A percentile compares a stretch with the other conserved stretches of the same genome.
Evolutionary conservation across 2,113 vertebrate genomes (phyloP).

Genomic region (Limnothrissa miodon): DNA sequence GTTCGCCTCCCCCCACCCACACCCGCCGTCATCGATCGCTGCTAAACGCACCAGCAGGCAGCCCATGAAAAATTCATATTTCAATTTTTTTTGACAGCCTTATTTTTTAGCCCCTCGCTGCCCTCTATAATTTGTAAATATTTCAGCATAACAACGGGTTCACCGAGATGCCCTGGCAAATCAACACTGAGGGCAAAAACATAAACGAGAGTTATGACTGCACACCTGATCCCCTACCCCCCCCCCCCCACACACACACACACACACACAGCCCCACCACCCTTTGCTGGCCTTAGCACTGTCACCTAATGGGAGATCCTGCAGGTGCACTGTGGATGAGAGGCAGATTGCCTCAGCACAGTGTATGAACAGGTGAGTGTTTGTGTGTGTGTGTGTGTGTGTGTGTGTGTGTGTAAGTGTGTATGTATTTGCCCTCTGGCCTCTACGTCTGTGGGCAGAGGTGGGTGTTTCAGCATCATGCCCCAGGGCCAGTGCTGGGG

Average conservation of each 20-base stretch:
- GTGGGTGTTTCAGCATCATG: not conserved
- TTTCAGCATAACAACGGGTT: slow-evolving; percentile 54
- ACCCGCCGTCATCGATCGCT: slow-evolving; percentile 53
- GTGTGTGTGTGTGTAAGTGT: slow-evolving; percentile 17
- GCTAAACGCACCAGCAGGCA: slow-evolving; percentile 56
- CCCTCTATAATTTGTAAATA: slow-evolving; percentile 57
- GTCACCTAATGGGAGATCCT: slow-evolving; percentile 45
- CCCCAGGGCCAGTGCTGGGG: slow-evolving; percentile 15
- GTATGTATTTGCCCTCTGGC: slow-evolving; percentile 12
- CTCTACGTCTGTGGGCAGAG: slow-evolving; percentile 18
- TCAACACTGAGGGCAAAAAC: slow-evolving; percentile 45
- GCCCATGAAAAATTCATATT: slow-evolving; percentile 60
- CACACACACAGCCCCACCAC: not conserved
- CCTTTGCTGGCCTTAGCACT: not conserved
- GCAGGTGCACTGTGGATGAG: slow-evolving; percentile 31
- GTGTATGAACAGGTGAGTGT: not conserved
- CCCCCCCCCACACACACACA: slow-evolving; percentile 23
- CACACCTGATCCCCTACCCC: not conserved
- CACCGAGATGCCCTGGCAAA: slow-evolving; percentile 49
- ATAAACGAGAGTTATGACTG: slow-evolving; percentile 54
- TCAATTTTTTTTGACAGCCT: slow-evolving; percentile 56
- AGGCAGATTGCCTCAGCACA: slow-evolving; percentile 35
- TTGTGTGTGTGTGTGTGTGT: slow-evolving; percentile 27
- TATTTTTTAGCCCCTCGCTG: not conserved
- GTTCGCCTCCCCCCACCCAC: not conserved